These are phyloP conservation scores for Menidia menidia DNA, from an alignment of 2,797 vertebrate species.

Conservation along the genomic window DNA sequence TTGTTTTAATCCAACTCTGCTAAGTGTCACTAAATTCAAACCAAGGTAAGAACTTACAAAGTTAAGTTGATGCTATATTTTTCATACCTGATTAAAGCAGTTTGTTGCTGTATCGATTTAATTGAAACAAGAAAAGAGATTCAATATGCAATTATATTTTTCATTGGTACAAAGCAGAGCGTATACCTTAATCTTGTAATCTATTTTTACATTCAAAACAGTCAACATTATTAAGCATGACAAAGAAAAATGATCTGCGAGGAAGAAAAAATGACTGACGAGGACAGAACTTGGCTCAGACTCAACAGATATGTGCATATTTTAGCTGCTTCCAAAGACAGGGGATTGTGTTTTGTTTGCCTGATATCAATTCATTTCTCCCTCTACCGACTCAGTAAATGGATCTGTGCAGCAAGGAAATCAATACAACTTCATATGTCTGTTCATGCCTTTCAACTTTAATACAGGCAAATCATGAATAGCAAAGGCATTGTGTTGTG, in stretches of 20 bases:
- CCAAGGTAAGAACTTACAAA: background rate
- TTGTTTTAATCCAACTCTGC: slow-evolving; percentile 6
- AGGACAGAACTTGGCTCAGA: slow-evolving; percentile 26
- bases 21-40: slow-evolving; percentile 1
- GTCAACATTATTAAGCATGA: background rate
- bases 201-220: background rate
- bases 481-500: slow-evolving; percentile 24
- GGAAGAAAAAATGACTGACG: slow-evolving; percentile 7
- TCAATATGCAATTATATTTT: background rate
- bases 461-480: slow-evolving; percentile 14
- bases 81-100: too few species aligned
- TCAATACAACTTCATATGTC: slow-evolving; percentile 55
- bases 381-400: slow-evolving; percentile 67
- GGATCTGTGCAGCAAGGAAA: slow-evolving; percentile 56
- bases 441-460: slow-evolving; percentile 42
- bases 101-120: too few species aligned
- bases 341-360: slow-evolving; percentile 42
- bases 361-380: slow-evolving; percentile 72
- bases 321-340: slow-evolving; percentile 48
- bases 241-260: background rate
- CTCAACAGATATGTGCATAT: slow-evolving; percentile 46
- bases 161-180: background rate
- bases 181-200: background rate
- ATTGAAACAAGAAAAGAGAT: too few species aligned
- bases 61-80: background rate